Evolutionary conservation across 2,888 invertebrate genomes (phyloP), one percentile per base, ranked within the genome.

Genomic region (Acanthococcus lagerstroemiae): DNA sequence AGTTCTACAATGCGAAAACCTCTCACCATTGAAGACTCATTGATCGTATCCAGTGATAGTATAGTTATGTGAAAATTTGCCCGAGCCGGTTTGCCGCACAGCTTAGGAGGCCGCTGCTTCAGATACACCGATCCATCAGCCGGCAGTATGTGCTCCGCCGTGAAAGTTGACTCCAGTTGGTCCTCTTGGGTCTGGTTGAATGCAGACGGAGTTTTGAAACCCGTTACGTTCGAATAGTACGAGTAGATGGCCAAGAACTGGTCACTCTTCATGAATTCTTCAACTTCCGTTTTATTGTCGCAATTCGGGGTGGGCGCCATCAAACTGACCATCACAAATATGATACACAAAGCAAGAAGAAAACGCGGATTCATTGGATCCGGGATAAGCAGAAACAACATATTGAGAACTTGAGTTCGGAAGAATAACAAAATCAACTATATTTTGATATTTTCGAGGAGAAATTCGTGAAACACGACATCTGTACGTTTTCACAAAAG

Each of bases 21-120:
- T 48, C 26, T 44, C 24, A 63, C 63, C 63, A 63, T 63, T 1
- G 50, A 15, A 17, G 44, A 21, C 24, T 63, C 63, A n/a, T 63
- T 44, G 54, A 63, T 63, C 4, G 44, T 17, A 54, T 63, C 63
- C 37, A 63, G 25, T 9, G 63, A 37, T 37, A 54, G 7, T 6
- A 63, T 17, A 15, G 37, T 54, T 1, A 63, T 3, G 19, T 63
- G 54, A n/a, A 52, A 63, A 54, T 30, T 24, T 17, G n/a, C 54
- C 1, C 5, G 22, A 4, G 63, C 63, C 25, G 63, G 52, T 6
- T 37, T 12, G n/a, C 25, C 37, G 25, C 63, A 63, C 22, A 54
- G 22, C 44, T 24, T 52, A 2, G 63, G 63, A 24, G 63, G 63
- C 21, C 54, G 50, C 25, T 37, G 7, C 37, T 37, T 27, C 37